These are phyloP conservation scores for Aleiodes alternator DNA, from an alignment of 2,888 invertebrate species.

Conservation along the genomic window DNA sequence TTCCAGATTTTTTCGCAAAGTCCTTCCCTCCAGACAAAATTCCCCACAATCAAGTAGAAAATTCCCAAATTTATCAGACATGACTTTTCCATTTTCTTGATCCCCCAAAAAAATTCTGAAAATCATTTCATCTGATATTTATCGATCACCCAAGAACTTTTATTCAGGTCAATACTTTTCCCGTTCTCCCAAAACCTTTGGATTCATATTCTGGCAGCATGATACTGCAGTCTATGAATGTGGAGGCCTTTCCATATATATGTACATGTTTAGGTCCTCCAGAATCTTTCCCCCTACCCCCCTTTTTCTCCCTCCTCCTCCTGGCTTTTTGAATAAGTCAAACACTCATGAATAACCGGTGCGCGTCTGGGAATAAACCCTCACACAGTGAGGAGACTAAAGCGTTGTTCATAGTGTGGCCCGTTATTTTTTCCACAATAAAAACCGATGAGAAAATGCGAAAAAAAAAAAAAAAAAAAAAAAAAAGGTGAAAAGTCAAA, in stretches of 20 bases:
- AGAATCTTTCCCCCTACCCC: constrained; percentile 49
- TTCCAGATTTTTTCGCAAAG: no score
- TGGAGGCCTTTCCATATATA: constrained; percentile 51
- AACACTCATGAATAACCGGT: constrained; percentile 70
- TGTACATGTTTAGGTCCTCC: constrained; percentile 58
- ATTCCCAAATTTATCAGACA: not conserved
- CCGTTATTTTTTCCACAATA: constrained; percentile 15
- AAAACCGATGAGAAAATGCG: not conserved
- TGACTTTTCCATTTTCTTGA: no score
- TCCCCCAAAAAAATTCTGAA: no score
- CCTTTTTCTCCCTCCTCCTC: constrained; percentile 41
- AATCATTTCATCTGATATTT: not conserved
- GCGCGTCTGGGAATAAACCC: constrained; percentile 21
- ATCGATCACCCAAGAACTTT: not conserved
- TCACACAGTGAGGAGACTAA: not conserved
- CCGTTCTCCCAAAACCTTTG: constrained; percentile 37
- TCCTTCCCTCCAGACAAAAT: no score
- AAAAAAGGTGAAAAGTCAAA: not conserved
- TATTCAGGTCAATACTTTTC: constrained; percentile 4
- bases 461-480: not conserved
- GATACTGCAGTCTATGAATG: constrained; percentile 37
- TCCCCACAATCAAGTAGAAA: not conserved
- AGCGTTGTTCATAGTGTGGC: constrained; percentile 27
- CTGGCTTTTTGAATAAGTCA: constrained; percentile 70
- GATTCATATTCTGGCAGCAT: constrained; percentile 62